A percentile compares a stretch with the other conserved stretches of the same genome.
Conservation (phyloP, 1,140 invertebrate genomes). For the Colletes latitarsis region DNA sequence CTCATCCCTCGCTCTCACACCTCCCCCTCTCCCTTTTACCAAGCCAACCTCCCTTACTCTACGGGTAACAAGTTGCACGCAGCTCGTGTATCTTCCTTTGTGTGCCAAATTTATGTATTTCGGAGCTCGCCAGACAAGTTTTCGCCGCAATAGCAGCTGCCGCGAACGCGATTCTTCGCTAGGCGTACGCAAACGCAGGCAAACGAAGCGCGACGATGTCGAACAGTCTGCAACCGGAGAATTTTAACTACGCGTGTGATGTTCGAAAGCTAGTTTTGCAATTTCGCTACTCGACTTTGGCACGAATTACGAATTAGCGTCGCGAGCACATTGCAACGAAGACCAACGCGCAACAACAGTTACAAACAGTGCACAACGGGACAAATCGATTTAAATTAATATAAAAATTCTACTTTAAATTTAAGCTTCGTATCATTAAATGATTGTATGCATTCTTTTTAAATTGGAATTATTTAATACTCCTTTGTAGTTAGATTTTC, state of each 20-base stretch:
- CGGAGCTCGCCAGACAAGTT: constrained; percentile 3
- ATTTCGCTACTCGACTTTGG: not conserved
- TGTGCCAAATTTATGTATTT: constrained; percentile 58
- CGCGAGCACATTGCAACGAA: not conserved
- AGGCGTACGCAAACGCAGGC: not conserved
- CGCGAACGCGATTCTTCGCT: constrained; percentile 4
- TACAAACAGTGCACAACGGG: too few species aligned
- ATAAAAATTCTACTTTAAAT: too few species aligned
- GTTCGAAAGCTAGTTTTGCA: not conserved
- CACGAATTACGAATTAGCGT: not conserved
- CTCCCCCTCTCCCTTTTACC: not conserved
- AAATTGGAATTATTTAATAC: too few species aligned
- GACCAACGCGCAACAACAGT: not conserved
- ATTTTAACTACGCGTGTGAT: not conserved
- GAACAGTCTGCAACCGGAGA: not conserved
- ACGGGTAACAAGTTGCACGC: constrained; percentile 53
- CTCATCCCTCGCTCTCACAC: not conserved
- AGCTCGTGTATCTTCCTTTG: constrained; percentile 56
- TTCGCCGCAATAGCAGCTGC: constrained; percentile 2
- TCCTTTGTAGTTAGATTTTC: too few species aligned
- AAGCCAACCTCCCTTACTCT: not conserved
- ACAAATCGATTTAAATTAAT: too few species aligned
- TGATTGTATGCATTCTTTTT: too few species aligned
- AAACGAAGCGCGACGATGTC: constrained; percentile 24
- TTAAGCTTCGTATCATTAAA: too few species aligned